Base-by-base conservation (phyloP, 1,140 invertebrate genomes). In the Pogonomyrmex californicus region DNA sequence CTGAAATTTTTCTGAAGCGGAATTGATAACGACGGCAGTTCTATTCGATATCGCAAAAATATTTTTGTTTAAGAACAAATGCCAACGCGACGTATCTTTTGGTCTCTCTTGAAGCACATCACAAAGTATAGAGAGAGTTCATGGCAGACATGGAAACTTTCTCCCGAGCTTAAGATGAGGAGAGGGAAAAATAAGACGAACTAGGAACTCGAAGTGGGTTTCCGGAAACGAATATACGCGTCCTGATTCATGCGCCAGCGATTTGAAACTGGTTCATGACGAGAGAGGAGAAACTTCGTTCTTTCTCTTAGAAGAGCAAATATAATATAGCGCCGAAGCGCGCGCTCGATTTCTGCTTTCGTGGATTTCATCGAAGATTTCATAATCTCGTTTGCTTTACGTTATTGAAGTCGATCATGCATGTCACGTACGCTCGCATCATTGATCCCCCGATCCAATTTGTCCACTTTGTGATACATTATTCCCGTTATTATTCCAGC, bases 191-290 rank as follows among this genome's bases (percentile, higher is more conserved):
- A 85, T 85, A 85, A 85, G 60, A 65, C 58, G 58, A 78, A 44
- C 49, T 78, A 60, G 47, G 58, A 65, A 78, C 73, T 78, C 68
- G 30, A 36, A 83, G 82, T 78, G 23, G 70, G 36, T 85, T 78
- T 78, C 82, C 58, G 73, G 75, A 78, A 78, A 85, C 82, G 82
- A 78, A 85, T 83, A 83, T 83, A 78, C 82, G 82, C 73, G 82
- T 78, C 14, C 82, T 85, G 82, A 85, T 85, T 77, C 82, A 85
- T 85, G 73, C 73, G 75, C 82, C 60, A 76, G 73, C 60, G 82
- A 85, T 66, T 85, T 49, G 75, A 85, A 85, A 85, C 82, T 85
- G 75, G 82, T 78, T 85, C 73, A 78, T 76, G 58, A 33, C 47
- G 82, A 66, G 23, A 65, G 44, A 66, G 38, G 23, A 51, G 73